Evolutionary conservation across 2,113 vertebrate genomes (phyloP).

Genomic region (Probosciger aterrimus): DNA sequence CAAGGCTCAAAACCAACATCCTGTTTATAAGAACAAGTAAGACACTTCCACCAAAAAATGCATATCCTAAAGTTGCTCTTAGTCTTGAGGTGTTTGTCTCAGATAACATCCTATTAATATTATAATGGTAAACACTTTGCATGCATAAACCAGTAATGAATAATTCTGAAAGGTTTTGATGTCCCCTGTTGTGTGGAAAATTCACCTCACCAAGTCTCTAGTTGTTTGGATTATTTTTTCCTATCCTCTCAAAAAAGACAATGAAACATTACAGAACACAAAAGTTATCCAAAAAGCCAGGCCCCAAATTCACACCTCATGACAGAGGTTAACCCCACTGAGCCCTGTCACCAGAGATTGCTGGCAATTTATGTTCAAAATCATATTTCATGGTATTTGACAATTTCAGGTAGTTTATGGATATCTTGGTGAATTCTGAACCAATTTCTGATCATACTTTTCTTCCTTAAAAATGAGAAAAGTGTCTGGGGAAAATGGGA

Average conservation of each 20-base stretch:
- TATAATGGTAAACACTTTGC: not conserved
- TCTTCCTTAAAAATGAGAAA: not conserved
- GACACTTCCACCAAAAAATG: not conserved
- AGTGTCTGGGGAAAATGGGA: not conserved
- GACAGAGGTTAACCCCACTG: rapidly evolving
- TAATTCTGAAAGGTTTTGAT: not conserved
- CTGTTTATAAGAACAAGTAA: not conserved
- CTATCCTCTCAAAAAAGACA: too few species aligned
- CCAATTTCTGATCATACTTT: rapidly evolving
- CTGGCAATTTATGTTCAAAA: rapidly evolving
- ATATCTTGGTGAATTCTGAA: not conserved
- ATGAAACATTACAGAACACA: not conserved
- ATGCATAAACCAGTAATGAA: not conserved
- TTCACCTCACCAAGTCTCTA: not conserved
- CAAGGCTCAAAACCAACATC: not conserved
- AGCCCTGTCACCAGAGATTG: not conserved
- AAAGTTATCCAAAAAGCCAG: not conserved
- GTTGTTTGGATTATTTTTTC: not conserved
- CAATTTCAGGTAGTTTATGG: not conserved
- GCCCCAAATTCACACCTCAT: not conserved
- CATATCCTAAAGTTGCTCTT: not conserved
- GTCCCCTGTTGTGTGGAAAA: not conserved
- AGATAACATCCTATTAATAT: not conserved
- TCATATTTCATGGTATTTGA: rapidly evolving
- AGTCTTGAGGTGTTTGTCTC: not conserved